phyloP scores from a whole-genome alignment of 2,113 vertebrate genomes.

The Salminus brasiliensis region DNA sequence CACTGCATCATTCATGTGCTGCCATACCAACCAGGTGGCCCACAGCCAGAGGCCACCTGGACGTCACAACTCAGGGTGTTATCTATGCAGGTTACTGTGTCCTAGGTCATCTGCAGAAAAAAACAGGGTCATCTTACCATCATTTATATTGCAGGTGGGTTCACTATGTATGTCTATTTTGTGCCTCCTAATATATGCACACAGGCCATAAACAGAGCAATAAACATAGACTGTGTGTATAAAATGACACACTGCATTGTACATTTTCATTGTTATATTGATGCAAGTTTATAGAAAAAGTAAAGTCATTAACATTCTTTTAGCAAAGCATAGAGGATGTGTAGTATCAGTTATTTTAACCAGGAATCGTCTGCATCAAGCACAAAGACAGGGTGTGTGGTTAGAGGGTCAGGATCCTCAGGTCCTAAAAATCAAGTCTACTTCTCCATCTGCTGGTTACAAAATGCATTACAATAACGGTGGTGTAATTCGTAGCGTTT shows the following conservation, averaged over 20 bases:
- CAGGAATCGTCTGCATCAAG: background rate
- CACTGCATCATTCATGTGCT: slow-evolving; percentile 41
- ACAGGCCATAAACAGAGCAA: too few relatives aligned
- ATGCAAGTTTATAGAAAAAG: background rate
- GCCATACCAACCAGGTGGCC: slow-evolving; percentile 33
- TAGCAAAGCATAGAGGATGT: background rate
- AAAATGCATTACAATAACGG: slow-evolving; percentile 1
- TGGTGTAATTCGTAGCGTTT: background rate
- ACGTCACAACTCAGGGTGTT: slow-evolving; percentile 12
- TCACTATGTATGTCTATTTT: background rate
- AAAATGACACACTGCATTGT: too few relatives aligned
- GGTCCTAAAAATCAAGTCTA: background rate
- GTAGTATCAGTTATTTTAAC: background rate
- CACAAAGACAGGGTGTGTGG: too few relatives aligned
- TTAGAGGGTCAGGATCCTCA: background rate
- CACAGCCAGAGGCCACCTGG: slow-evolving; percentile 34
- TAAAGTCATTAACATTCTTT: background rate
- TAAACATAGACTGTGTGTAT: too few relatives aligned
- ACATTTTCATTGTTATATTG: too few relatives aligned
- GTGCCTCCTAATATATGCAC: too few relatives aligned
- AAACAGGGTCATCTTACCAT: slow-evolving; percentile 15
- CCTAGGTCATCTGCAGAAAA: slow-evolving; percentile 9
- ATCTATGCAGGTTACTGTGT: background rate
- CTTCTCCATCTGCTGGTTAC: slow-evolving; percentile 10
- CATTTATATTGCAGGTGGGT: background rate